Conservation (phyloP, 2,113 vertebrate species). For the Grantiella picta region DNA sequence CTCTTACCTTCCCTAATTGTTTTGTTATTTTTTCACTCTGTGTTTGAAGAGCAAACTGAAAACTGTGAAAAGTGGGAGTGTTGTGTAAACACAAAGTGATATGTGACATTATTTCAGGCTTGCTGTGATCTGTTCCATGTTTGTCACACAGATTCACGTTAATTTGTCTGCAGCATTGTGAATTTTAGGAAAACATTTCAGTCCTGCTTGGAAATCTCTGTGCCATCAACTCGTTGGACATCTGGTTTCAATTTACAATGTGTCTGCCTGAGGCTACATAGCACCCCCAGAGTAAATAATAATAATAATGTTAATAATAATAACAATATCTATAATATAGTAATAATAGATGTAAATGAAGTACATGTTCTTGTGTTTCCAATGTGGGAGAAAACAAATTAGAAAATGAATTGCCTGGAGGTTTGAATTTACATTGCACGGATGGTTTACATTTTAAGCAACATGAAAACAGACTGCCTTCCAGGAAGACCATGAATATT, state of each 20-base stretch:
- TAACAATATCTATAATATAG: conserved; percentile 61
- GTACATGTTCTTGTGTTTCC: conserved; percentile 58
- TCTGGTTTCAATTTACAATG: conserved; percentile 70
- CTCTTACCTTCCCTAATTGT: not conserved
- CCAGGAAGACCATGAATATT: conserved; percentile 23
- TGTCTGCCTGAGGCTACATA: conserved; percentile 18
- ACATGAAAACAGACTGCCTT: conserved; percentile 51
- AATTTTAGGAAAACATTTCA: conserved; percentile 43
- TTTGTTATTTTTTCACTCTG: not conserved
- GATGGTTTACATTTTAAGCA: conserved; percentile 66
- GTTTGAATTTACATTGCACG: conserved; percentile 58
- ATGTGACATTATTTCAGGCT: not conserved
- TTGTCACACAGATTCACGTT: not conserved
- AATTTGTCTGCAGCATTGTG: not conserved
- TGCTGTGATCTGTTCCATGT: not conserved
- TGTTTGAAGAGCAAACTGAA: not conserved
- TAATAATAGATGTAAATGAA: conserved; percentile 67
- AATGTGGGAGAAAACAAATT: conserved; percentile 53
- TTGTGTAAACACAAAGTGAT: not conserved
- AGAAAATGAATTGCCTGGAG: conserved; percentile 66
- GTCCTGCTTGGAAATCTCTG: conserved; percentile 57
- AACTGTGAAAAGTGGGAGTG: not conserved
- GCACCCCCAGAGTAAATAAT: conserved; percentile 59
- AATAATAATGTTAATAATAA: conserved; percentile 64
- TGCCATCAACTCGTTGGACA: conserved; percentile 66